Conservation (phyloP, 2,113 vertebrate genomes). For the Neopipo cinnamomea region DNA sequence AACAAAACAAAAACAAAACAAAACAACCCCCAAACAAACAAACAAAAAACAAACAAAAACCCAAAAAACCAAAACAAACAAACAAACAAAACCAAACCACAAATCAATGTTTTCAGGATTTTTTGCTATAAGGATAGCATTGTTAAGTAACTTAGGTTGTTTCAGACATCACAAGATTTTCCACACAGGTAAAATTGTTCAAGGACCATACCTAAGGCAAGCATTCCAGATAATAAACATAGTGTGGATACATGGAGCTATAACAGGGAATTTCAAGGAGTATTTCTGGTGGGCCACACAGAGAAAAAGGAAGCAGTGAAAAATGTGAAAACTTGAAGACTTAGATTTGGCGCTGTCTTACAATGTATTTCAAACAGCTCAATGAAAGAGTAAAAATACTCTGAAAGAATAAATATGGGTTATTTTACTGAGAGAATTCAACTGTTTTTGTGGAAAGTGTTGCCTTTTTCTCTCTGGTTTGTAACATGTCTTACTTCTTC, state of each 20-base stretch:
- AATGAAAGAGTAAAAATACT: background rate
- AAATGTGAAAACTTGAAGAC: background rate
- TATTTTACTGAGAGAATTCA: background rate
- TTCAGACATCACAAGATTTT: background rate
- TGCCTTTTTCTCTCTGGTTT: background rate
- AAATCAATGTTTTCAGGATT: background rate
- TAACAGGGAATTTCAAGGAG: background rate
- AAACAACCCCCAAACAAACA: too few relatives aligned
- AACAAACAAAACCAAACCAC: too few relatives aligned
- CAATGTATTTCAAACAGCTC: background rate
- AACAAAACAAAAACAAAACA: too few relatives aligned
- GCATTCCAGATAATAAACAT: background rate
- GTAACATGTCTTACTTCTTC: background rate
- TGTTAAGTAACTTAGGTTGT: background rate
- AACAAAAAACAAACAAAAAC: too few relatives aligned
- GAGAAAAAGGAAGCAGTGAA: background rate
- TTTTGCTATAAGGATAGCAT: background rate
- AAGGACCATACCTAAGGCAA: background rate
- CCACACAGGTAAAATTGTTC: background rate
- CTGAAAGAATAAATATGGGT: background rate
- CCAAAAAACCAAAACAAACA: background rate
- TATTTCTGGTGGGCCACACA: background rate
- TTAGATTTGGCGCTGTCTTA: background rate
- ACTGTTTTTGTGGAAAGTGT: background rate
- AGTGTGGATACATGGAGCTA: background rate